A percentile compares a stretch with the other conserved stretches of the same genome.
Conservation (phyloP, 2,797 vertebrate species). For the Geotrypetes seraphini region DNA sequence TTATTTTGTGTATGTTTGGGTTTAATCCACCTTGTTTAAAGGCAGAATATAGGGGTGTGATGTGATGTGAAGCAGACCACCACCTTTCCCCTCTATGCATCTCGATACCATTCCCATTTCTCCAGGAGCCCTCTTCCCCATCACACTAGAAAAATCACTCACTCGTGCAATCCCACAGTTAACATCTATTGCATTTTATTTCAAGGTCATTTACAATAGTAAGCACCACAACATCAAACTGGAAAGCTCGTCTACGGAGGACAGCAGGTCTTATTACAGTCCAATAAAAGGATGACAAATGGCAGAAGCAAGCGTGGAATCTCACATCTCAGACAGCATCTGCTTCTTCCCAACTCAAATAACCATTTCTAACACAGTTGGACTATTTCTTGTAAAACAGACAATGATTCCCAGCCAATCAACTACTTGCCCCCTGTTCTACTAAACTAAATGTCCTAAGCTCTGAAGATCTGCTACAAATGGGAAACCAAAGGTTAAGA, state of each 20-base stretch:
- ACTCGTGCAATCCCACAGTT: background rate
- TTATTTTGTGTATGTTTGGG: too few species aligned
- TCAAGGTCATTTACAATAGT: conserved; percentile 47
- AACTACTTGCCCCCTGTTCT: background rate
- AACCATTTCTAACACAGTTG: background rate
- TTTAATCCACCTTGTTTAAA: too few species aligned
- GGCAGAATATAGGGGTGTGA: too few species aligned
- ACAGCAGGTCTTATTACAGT: conserved; percentile 9
- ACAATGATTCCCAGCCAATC: background rate
- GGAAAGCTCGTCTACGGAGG: conserved; percentile 28
- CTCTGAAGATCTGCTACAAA: too few species aligned
- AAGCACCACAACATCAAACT: conserved; percentile 40
- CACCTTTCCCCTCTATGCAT: too few species aligned
- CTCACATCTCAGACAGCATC: background rate
- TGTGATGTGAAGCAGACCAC: too few species aligned
- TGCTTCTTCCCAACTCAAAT: background rate
- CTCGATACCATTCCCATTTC: too few species aligned
- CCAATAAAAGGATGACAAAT: background rate
- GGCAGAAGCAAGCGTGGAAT: conserved; percentile 14
- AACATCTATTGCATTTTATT: conserved; percentile 57
- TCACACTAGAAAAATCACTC: too few species aligned
- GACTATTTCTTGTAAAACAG: background rate
- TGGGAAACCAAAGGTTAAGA: too few species aligned
- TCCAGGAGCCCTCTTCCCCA: too few species aligned
- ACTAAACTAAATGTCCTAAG: too few species aligned